Conservation (phyloP, 2,113 vertebrate species). For the Amblyornis subalaris region DNA sequence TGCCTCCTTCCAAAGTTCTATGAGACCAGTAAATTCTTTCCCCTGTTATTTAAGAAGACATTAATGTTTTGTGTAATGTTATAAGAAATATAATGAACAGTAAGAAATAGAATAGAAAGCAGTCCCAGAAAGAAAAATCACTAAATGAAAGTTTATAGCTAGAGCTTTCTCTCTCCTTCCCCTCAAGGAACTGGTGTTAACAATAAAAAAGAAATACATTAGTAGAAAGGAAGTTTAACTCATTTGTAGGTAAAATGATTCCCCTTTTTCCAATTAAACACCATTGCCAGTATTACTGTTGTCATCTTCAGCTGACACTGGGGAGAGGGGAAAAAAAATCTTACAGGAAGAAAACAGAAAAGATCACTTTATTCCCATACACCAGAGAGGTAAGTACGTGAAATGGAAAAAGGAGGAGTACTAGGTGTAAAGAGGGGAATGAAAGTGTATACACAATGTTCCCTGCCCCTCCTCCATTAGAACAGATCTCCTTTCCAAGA, state of each 20-base stretch:
- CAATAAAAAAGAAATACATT: constrained; percentile 21
- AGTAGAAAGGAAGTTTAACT: constrained; percentile 1
- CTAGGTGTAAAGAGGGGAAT: neutral
- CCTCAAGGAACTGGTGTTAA: neutral
- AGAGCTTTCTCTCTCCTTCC: neutral
- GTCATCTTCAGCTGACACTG: neutral
- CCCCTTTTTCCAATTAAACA: constrained; percentile 1
- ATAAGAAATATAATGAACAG: neutral
- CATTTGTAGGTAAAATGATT: constrained; percentile 9
- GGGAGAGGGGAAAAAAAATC: neutral
- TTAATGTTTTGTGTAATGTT: neutral
- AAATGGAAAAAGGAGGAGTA: neutral
- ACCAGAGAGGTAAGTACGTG: neutral
- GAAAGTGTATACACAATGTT: rapidly evolving
- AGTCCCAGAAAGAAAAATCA: constrained; percentile 20
- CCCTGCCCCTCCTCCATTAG: neutral
- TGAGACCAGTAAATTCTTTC: neutral
- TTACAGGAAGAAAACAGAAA: neutral
- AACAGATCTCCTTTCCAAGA: neutral
- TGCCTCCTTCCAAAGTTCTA: neutral
- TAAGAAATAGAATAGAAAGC: neutral
- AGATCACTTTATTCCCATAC: neutral
- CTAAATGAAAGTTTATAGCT: neutral
- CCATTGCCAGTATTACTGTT: neutral
- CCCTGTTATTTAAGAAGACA: constrained; percentile 10